Base-by-base conservation (phyloP, 2,888 invertebrate genomes). In the Thymelicus acteon region DNA sequence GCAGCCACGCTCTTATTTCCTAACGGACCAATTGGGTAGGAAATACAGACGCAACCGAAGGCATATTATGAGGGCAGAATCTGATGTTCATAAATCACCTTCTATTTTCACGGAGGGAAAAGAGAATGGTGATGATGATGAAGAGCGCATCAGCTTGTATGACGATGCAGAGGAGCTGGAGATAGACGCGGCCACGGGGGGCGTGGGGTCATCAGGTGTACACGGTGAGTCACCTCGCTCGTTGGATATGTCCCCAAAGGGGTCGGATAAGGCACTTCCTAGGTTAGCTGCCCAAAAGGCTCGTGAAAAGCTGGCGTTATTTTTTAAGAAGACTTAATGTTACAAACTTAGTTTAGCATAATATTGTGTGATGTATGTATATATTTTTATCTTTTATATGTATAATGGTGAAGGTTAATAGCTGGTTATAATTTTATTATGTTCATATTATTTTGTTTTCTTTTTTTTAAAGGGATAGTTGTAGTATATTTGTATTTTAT, bases 1-100 rank as follows among this genome's bases (percentile, higher is more conserved):
- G 12, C 63, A 67, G 15, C 72, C 74, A 10, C 71, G 74, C 10
- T 74, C 72, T n/a, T 74, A 73, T 24, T 73, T 67, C 31, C 40
- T 73, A 8, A 31, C 48, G 13, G 73, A 73, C 52, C 13, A 24
- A 2, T 12, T 5, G 0, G 67, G 67, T 12, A 71, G 40, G 40
- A 47, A 7, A 31, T 67, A 54, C 54, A 64, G 73, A 15, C 52
- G 67, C 7, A 73, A 73, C 31, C 10, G 73, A 7, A 60, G 71
- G 0, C 67, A 73, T n/a, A 2, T 31, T 10, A 54, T 54, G 4
- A 54, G 6, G 12, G 31, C 12, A 4, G 24, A 24, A 5, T 4
- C 52, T 49, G 19, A 52, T 5, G 19, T 7, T 8, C 19, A 7
- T 15, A 15, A 15, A 49, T 15, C 19, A 52, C 52, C 52, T 52